Conservation (phyloP, 1,140 invertebrate species). For the Bombus soroeensis region DNA sequence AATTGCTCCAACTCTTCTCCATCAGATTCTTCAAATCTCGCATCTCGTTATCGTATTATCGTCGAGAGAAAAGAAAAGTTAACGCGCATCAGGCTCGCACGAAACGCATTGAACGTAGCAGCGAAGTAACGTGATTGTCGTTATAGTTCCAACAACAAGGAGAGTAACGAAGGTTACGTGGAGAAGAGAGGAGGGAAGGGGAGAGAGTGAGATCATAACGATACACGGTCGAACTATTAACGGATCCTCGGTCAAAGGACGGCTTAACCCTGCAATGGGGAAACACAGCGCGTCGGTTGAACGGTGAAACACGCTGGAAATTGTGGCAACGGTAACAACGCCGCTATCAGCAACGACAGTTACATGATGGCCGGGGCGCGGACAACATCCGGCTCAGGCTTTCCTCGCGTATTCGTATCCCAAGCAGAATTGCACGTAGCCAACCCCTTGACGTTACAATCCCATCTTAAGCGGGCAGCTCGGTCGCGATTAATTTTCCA, state of each 20-base stretch:
- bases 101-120: not conserved
- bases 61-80: not conserved
- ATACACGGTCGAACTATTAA: conserved; percentile 62
- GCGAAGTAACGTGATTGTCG: conserved; percentile 22
- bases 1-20: not conserved
- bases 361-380: conserved; percentile 24
- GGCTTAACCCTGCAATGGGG: conserved; percentile 53
- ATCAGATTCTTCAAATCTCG: not conserved
- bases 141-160: conserved; percentile 1
- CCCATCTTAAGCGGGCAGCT: conserved; percentile 60
- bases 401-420: conserved; percentile 33
- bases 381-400: conserved; percentile 21
- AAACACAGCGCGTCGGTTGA: conserved; percentile 43
- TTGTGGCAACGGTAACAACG: conserved; percentile 54
- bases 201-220: conserved; percentile 37
- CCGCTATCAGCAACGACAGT: conserved; percentile 33
- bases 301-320: conserved; percentile 61
- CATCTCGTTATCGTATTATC: not conserved
- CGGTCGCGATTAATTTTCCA: conserved; percentile 62
- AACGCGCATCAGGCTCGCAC: not conserved
- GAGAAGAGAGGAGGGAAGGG: no score
- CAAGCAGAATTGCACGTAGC: conserved; percentile 50
- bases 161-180: not conserved
- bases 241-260: conserved; percentile 63
- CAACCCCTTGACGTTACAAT: conserved; percentile 51